Evolutionary conservation across 35 echinoderm and acorn worm genomes (phyloP).

Genomic region (Nesometra sesokonis): DNA sequence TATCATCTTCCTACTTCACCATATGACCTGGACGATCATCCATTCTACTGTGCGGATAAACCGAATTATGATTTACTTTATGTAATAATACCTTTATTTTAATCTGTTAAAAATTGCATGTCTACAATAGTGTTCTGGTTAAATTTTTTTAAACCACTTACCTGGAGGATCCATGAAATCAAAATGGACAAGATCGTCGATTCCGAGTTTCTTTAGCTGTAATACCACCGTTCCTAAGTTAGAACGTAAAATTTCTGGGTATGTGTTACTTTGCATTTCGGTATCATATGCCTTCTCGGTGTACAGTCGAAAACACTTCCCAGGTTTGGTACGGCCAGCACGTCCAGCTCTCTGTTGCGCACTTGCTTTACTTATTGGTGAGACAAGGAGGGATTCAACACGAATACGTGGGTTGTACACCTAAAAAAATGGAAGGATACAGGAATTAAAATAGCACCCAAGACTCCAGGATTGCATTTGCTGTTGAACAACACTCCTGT

Average conservation of each 20-base stretch:
- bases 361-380: slow-evolving; percentile 92
- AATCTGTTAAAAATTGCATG: too few species aligned
- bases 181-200: slow-evolving; percentile 98
- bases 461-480: too few species aligned
- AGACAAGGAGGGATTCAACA: slow-evolving; percentile 87
- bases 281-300: slow-evolving; percentile 81
- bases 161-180: slow-evolving; percentile 99
- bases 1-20: too few species aligned
- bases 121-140: too few species aligned
- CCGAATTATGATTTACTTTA: too few species aligned
- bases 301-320: slow-evolving; percentile 93
- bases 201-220: slow-evolving; percentile 95
- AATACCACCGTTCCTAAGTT: slow-evolving; percentile 93
- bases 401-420: slow-evolving; percentile 98
- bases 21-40: too few species aligned
- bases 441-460: too few species aligned
- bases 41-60: too few species aligned
- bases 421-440: slow-evolving; percentile 27
- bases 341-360: slow-evolving; percentile 92
- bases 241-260: slow-evolving; percentile 89
- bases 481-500: too few species aligned
- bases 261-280: slow-evolving; percentile 98
- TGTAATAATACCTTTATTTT: too few species aligned
- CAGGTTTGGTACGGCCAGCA: slow-evolving; percentile 87
- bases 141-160: too few species aligned